Percentiles rank a stretch among this genome's conserved stretches.
Evolutionary conservation across 2,888 invertebrate species (phyloP).

Genomic region (Cryptus armator): DNA sequence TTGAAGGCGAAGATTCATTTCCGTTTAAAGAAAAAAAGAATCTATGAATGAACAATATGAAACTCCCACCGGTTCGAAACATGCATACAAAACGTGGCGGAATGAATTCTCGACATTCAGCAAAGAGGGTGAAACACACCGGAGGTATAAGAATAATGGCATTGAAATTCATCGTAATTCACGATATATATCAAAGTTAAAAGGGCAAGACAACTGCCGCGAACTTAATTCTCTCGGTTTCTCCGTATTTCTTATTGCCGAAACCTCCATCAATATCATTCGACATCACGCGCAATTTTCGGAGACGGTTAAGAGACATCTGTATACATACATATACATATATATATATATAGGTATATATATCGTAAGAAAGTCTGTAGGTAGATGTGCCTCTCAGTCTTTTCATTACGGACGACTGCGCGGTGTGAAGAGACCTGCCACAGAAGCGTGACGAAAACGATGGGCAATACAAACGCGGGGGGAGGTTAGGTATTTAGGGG

Average conservation of each 20-base stretch:
- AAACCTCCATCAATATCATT: constrained; percentile 55
- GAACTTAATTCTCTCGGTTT: neutral
- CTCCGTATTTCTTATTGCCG: constrained; percentile 5
- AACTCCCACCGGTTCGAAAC: too few relatives aligned
- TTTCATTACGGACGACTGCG: neutral
- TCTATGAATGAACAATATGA: too few relatives aligned
- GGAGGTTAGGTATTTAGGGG: neutral
- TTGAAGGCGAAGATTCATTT: neutral
- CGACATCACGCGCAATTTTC: constrained; percentile 46
- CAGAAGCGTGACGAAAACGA: neutral
- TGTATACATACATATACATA: neutral
- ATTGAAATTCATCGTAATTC: neutral
- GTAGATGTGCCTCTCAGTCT: neutral
- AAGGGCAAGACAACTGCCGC: neutral
- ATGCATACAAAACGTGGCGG: too few relatives aligned
- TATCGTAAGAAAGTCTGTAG: too few relatives aligned
- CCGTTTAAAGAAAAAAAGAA: neutral
- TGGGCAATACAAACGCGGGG: neutral
- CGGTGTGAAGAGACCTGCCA: neutral
- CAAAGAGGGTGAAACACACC: neutral
- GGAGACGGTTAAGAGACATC: constrained; percentile 32
- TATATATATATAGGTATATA: neutral
- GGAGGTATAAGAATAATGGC: neutral
- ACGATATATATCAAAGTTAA: neutral
- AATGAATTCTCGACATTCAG: neutral